Evolutionary conservation across 1,140 invertebrate genomes (phyloP).

Genomic region (Scaptomyza graminum): DNA sequence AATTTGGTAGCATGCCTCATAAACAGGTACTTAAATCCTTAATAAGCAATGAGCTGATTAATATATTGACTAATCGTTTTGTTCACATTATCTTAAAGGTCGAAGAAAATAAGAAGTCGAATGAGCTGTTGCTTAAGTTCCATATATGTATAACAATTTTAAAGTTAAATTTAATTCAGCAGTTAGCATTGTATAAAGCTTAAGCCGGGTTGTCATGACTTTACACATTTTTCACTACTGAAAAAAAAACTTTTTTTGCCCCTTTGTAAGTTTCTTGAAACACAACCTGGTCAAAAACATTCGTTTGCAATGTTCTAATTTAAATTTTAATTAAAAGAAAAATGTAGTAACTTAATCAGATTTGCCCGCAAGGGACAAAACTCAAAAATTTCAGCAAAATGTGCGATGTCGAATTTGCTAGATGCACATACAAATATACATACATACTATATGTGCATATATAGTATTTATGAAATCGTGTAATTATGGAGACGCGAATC

Average conservation of each 20-base stretch:
- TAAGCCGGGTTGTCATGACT: no score
- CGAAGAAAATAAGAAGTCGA: neutral
- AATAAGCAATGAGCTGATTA: neutral
- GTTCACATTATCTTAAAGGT: neutral
- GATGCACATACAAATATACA: no score
- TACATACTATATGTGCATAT: neutral
- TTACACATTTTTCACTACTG: no score
- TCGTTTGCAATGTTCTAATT: neutral
- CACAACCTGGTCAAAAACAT: no score
- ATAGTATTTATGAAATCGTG: neutral
- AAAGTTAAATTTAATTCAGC: neutral
- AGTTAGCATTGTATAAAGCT: no score
- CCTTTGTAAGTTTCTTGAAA: no score
- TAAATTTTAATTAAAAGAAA: neutral
- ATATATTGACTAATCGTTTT: neutral
- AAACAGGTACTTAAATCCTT: neutral
- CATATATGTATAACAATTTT: neutral
- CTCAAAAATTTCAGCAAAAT: no score
- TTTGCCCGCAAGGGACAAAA: no score
- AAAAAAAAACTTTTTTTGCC: no score
- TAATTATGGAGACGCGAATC: neutral
- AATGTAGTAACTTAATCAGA: neutral
- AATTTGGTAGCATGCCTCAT: constrained; percentile 16
- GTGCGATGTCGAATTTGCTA: no score
- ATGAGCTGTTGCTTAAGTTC: neutral